These are phyloP conservation scores for Passer domesticus DNA, from an alignment of 2,113 vertebrate species.

Conservation along the genomic window DNA sequence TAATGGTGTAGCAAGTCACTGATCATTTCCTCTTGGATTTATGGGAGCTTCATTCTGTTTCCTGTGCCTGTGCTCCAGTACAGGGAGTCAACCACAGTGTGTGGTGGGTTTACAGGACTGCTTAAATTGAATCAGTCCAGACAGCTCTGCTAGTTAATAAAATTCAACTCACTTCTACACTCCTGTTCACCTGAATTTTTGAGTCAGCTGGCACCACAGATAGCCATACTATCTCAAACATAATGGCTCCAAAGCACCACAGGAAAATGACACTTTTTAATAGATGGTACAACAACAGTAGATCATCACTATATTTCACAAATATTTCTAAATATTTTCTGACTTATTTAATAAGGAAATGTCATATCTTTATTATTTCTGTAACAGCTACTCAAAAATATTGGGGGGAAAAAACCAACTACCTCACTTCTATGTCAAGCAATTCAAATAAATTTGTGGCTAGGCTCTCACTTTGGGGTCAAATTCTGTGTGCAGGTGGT, in stretches of 20 bases:
- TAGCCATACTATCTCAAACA: not conserved
- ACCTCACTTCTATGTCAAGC: not conserved
- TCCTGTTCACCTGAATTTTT: not conserved
- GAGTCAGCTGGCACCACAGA: not conserved
- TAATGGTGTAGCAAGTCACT: accelerated
- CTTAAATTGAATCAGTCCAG: not conserved
- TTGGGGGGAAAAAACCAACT: accelerated
- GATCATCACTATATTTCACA: not conserved
- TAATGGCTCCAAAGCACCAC: not conserved
- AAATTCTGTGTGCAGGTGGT: conserved; percentile 41
- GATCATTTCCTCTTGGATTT: not conserved
- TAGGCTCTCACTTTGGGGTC: not conserved
- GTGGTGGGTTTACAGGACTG: not conserved
- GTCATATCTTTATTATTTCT: not conserved
- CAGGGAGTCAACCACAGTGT: not conserved
- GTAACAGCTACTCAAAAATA: not conserved
- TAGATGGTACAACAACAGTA: not conserved
- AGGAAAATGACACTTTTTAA: not conserved
- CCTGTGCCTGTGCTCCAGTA: not conserved
- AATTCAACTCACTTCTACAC: not conserved
- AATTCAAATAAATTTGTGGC: conserved; percentile 33
- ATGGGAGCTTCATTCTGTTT: not conserved
- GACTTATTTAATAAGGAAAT: not conserved
- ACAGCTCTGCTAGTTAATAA: not conserved
- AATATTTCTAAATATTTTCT: not conserved